These are phyloP conservation scores for Porites divaricata DNA, from an alignment of 92 coral and sea anemone species.

Conservation along the genomic window DNA sequence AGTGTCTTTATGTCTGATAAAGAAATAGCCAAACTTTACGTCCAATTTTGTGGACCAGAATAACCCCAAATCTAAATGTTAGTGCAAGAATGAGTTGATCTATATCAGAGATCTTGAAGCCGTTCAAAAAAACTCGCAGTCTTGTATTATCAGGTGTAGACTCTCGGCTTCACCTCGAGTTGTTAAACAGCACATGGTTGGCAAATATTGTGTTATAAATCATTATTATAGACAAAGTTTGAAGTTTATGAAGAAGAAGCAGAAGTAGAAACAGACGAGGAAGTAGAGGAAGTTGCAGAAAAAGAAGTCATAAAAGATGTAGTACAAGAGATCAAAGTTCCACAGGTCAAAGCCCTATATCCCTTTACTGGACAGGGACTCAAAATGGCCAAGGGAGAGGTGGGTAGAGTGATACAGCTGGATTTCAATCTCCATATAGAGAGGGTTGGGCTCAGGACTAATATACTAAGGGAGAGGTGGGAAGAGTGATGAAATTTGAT, in stretches of 20 bases:
- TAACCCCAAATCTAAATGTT: no score
- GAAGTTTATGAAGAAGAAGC: conserved; percentile 86
- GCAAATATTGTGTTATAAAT: neutral
- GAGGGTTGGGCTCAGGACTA: no score
- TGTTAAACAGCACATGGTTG: neutral
- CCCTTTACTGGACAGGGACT: conserved; percentile 90
- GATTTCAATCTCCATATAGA: no score
- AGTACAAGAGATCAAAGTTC: conserved; percentile 83
- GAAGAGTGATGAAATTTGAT: neutral
- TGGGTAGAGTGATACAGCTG: conserved; percentile 22
- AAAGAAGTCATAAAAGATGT: conserved; percentile 89
- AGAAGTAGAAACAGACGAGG: conserved; percentile 96
- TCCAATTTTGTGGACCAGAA: no score
- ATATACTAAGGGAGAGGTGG: conserved; percentile 85
- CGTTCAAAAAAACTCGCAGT: no score
- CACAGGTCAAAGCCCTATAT: conserved; percentile 88
- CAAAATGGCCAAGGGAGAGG: conserved; percentile 90
- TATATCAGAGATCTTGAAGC: no score
- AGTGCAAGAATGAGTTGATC: no score
- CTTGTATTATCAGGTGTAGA: no score
- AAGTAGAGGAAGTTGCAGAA: conserved; percentile 86
- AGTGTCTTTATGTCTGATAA: no score
- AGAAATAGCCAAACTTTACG: no score
- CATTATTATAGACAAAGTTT: conserved; percentile 47
- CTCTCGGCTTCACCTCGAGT: no score